Base-by-base conservation (phyloP, 2,888 invertebrate species). In the Catocala sponsa region DNA sequence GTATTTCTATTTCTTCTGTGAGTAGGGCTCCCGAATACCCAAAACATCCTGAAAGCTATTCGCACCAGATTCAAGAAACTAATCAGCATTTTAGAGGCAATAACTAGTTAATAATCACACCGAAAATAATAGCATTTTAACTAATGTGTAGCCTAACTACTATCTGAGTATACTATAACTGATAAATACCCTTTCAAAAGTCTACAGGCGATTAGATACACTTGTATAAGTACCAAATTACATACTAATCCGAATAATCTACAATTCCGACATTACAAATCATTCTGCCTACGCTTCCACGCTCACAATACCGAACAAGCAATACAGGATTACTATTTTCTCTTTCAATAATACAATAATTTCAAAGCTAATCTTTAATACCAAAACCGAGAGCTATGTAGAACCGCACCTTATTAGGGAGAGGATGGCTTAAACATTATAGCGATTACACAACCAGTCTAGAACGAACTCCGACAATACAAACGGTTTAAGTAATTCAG, bases 381-480 rank as follows among this genome's bases (percentile, higher is more conserved):
- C 80, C 72, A 78, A 81, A 83, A 78, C 73, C 70, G 74, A 78
- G 62, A 73, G 70, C 67, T 82, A 83, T 83, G 82, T 84, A 75
- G 63, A 63, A 63, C 53, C 71, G 70, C 63, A 60, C 90, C 90
- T 82, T 90, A 88, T 90, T 88, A 83, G 88, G 90, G 56, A 63
- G 72, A 72, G 52, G 61, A 51, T 65, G 62, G 35, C 32, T 69
- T n/a, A 68, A 79, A 83, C 79, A 80, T 76, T 78, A 75, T 75
- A 79, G 76, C 72, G 74, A 80, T 80, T 78, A 78, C 54, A 65
- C 35, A 58, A 67, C 86, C 81, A 81, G 52, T 60, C 42, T 70
- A 68, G 51, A n/a, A 43, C 63, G 81, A 79, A n/a, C 78, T 60
- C 54, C 59, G 11, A 59, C 57, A 60, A 59, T 55, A 51, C 49